phyloP scores from a whole-genome alignment of 2,797 vertebrate genomes.

The Mus spretus region DNA sequence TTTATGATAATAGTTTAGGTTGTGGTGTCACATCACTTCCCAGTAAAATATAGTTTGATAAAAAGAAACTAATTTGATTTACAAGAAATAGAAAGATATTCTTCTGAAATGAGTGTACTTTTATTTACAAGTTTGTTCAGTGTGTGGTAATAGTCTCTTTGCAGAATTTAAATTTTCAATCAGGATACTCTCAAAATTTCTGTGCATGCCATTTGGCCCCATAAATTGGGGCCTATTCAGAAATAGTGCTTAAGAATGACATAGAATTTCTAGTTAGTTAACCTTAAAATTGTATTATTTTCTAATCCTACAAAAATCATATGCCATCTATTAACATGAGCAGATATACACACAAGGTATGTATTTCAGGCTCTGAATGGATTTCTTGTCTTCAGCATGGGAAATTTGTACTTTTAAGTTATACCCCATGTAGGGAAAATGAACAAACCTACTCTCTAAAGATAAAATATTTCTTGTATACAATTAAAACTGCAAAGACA shows the following conservation, averaged over 20 bases:
- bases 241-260: not conserved
- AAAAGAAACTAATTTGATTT: not conserved
- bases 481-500: conserved; percentile 85
- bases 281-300: conserved; percentile 67
- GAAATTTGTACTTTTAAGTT: conserved; percentile 67
- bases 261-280: not conserved
- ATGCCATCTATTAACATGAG: not conserved
- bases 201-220: not conserved
- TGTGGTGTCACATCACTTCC: not conserved
- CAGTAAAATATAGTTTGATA: not conserved
- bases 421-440: conserved; percentile 76
- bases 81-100: not conserved
- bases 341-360: too few relatives aligned
- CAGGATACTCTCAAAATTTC: not conserved
- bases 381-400: conserved; percentile 76
- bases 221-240: conserved; percentile 49
- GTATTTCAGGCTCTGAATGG: conserved; percentile 77
- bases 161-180: not conserved
- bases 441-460: conserved; percentile 67
- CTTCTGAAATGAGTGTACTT: not conserved
- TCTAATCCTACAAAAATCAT: not conserved
- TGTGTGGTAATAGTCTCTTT: not conserved
- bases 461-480: conserved; percentile 84
- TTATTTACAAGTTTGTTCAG: not conserved
- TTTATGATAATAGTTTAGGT: not conserved